These are phyloP conservation scores for Ethmia dodecea DNA, from an alignment of 2,888 invertebrate species.

Conservation along the genomic window DNA sequence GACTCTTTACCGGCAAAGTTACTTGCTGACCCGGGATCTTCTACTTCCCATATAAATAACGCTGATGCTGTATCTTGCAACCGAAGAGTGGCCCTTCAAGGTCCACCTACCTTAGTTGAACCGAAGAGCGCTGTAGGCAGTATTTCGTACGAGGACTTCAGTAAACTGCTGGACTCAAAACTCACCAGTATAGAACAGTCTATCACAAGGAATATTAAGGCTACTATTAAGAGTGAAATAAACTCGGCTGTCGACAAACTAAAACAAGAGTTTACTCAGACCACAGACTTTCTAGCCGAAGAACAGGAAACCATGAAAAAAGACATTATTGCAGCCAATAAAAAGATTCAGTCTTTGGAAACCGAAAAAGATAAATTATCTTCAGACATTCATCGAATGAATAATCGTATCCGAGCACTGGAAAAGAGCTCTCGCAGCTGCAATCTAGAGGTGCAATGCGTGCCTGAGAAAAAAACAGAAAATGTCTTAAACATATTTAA, in stretches of 20 bases:
- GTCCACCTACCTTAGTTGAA: no score
- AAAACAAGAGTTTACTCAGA: conserved; percentile 6
- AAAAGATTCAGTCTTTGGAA: conserved; percentile 2
- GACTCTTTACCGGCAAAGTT: no score
- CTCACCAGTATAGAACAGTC: no score
- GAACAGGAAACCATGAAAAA: conserved; percentile 4
- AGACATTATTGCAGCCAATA: conserved; percentile 3
- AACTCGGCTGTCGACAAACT: conserved; percentile 1
- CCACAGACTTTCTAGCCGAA: conserved; percentile 7
- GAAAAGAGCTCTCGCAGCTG: conserved; percentile 13
- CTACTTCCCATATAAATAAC: no score
- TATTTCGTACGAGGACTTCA: no score
- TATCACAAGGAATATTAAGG: no score
- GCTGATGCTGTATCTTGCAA: no score
- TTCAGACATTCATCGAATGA: conserved; percentile 1
- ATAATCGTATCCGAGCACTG: conserved; percentile 1
- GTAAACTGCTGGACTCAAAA: no score
- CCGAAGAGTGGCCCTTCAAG: no score
- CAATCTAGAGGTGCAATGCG: conserved; percentile 15
- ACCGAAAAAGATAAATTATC: conserved; percentile 3
- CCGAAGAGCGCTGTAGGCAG: no score
- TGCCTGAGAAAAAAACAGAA: conserved; percentile 11
- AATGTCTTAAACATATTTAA: conserved; percentile 5
- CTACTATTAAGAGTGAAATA: no score
- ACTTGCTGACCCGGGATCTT: no score